These are phyloP conservation scores for Mola mola DNA, from an alignment of 2,113 vertebrate genomes.

Conservation along the genomic window DNA sequence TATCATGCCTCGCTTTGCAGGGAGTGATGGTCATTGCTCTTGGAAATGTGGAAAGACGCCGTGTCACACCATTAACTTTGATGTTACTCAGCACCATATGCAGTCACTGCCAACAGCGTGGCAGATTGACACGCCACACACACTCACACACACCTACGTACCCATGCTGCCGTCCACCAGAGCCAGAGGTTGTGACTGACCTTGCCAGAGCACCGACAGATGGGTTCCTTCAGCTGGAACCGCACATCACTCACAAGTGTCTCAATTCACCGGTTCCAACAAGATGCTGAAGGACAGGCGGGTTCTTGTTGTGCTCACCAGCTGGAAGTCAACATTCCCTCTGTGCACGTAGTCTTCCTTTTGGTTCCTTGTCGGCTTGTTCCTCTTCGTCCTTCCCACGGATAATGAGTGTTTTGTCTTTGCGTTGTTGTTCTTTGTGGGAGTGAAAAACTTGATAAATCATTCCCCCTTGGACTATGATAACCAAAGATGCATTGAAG, in stretches of 20 bases:
- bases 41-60: conserved; percentile 13
- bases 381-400: conserved; percentile 15
- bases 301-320: neutral
- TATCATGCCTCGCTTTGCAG: conserved; percentile 31
- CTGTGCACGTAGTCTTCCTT: conserved; percentile 6
- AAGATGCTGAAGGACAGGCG: neutral
- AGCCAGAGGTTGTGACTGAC: conserved; percentile 29
- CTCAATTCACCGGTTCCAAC: conserved; percentile 7
- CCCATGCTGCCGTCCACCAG: conserved; percentile 6
- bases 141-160: conserved; percentile 9
- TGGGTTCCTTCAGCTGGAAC: conserved; percentile 10
- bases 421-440: conserved; percentile 36
- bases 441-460: conserved; percentile 50
- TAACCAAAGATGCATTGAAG: conserved; percentile 58
- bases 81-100: conserved; percentile 53
- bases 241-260: conserved; percentile 8
- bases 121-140: conserved; percentile 48
- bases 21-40: conserved; percentile 9
- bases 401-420: conserved; percentile 26
- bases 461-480: conserved; percentile 46
- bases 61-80: conserved; percentile 61
- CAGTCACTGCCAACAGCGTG: conserved; percentile 38
- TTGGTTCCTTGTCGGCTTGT: conserved; percentile 11
- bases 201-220: conserved; percentile 35
- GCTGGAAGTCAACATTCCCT: conserved; percentile 3